Base-by-base conservation (phyloP, 2,888 invertebrate genomes). In the Ptilodon capucinus region DNA sequence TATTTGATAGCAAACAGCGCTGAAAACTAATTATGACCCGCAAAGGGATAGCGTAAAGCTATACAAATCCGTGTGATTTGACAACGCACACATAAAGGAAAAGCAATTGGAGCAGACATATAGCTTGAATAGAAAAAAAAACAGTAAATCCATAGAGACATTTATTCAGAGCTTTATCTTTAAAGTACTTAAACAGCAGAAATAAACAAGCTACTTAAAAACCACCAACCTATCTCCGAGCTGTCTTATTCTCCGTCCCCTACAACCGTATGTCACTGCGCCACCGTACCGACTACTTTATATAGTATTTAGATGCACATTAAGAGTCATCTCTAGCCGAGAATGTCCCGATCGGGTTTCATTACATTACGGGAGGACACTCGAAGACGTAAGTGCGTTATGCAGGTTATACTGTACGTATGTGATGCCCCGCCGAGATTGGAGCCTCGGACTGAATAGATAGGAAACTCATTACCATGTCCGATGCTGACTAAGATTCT, bases 221-320 rank as follows among this genome's bases (percentile, higher is more conserved):
- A n/a, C n/a, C 13, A 8, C 32, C 7, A 32, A 6, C 28, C 3
- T 28, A 28, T 34, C 34, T n/a, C 19, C 19, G 14, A 39, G 4
- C 25, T 25, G 16, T 25, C 11, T 40, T 25, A 25, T 25, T 40
- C 23, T 9, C 40, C 16, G 16, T 8, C 11, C 21, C 25, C 25
- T 25, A 40, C 25, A 40, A 40, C 40, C 40, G 75, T 81, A 50
- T 74, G 72, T 73, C 67, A 50, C 40, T 36, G 34, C 23, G 49
- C 64, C n/a, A 53, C 56, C 66, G 61, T 61, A 55, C 63, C 61
- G 55, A 64, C 75, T 81, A 85, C 81, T 81, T 81, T 82, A 82
- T 82, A 73, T 84, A 79, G 76, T 84, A 86, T 86, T 86, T 82
- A 85, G 84, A 83, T 83, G 82, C 79, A 77, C 84, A 82, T 84